Evolutionary conservation across 2,797 vertebrate genomes (phyloP).

Genomic region (Gallinago stenura): DNA sequence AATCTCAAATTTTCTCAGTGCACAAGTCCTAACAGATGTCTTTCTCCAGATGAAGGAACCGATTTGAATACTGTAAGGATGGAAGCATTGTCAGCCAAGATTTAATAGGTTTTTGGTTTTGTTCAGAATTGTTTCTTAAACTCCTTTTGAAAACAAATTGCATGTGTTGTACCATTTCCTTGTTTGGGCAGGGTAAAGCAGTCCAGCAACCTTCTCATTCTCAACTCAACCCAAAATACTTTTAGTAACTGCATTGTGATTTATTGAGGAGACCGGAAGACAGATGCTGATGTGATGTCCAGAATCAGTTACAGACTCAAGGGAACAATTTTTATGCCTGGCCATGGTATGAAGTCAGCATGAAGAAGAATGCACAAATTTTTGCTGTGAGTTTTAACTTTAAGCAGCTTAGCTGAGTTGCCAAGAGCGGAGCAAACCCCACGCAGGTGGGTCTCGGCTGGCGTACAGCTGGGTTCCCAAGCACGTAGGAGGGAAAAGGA

Average conservation of each 20-base stretch:
- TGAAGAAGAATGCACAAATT: background rate
- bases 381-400: background rate
- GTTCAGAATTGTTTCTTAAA: background rate
- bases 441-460: background rate
- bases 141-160: background rate
- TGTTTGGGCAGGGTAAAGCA: background rate
- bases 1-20: background rate
- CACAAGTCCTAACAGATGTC: background rate
- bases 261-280: background rate
- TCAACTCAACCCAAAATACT: background rate
- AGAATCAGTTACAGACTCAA: background rate
- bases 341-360: background rate
- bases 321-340: background rate
- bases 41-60: constrained; percentile 32
- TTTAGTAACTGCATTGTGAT: background rate
- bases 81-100: background rate
- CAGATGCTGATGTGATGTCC: background rate
- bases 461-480: background rate
- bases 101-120: background rate
- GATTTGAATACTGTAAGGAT: background rate
- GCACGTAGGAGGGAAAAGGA: background rate
- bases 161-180: background rate
- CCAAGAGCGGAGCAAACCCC: background rate
- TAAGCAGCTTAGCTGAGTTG: background rate
- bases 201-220: background rate